Conservation (phyloP, 2,113 vertebrate species). For the Heliornis fulica region DNA sequence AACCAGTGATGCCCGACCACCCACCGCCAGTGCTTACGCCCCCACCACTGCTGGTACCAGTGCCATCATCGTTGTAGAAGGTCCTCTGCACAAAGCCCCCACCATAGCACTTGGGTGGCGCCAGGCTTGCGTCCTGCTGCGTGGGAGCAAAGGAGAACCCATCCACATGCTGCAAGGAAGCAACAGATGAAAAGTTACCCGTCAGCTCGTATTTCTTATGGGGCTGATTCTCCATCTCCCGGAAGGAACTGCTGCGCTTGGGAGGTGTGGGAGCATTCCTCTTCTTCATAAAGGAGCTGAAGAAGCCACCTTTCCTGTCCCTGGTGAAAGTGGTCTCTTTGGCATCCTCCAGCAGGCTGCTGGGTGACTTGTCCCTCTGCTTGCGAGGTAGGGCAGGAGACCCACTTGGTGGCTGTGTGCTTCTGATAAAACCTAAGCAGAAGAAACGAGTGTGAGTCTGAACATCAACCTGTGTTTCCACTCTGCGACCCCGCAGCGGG, state of each 20-base stretch:
- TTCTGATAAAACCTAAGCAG: slow-evolving; percentile 80
- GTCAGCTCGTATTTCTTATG: slow-evolving; percentile 96
- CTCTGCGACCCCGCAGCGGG: not conserved
- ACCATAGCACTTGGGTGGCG: slow-evolving; percentile 88
- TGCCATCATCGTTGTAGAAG: slow-evolving; percentile 72
- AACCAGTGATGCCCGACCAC: slow-evolving; percentile 94
- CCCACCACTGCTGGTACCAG: slow-evolving; percentile 76
- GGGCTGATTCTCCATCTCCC: slow-evolving; percentile 96
- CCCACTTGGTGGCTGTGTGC: slow-evolving; percentile 74
- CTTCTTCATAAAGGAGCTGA: slow-evolving; percentile 99
- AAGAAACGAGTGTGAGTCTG: not conserved
- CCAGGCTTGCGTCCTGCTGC: slow-evolving; percentile 84
- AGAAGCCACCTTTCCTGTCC: slow-evolving; percentile 96
- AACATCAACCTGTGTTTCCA: not conserved
- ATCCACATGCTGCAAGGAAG: slow-evolving; percentile 86
- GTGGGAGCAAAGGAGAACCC: slow-evolving; percentile 84
- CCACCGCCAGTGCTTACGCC: slow-evolving; percentile 81
- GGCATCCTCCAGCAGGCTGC: slow-evolving; percentile 87
- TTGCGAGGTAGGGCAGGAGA: slow-evolving; percentile 95
- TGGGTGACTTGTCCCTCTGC: slow-evolving; percentile 94
- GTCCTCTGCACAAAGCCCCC: slow-evolving; percentile 89
- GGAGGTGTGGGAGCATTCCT: slow-evolving; percentile 93
- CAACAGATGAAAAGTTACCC: slow-evolving; percentile 80
- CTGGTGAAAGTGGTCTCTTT: slow-evolving; percentile 94
- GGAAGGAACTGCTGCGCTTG: slow-evolving; percentile 95